phyloP scores from a whole-genome alignment of 92 coral and sea anemone genomes.

The Chrysogorgia sp. region DNA sequence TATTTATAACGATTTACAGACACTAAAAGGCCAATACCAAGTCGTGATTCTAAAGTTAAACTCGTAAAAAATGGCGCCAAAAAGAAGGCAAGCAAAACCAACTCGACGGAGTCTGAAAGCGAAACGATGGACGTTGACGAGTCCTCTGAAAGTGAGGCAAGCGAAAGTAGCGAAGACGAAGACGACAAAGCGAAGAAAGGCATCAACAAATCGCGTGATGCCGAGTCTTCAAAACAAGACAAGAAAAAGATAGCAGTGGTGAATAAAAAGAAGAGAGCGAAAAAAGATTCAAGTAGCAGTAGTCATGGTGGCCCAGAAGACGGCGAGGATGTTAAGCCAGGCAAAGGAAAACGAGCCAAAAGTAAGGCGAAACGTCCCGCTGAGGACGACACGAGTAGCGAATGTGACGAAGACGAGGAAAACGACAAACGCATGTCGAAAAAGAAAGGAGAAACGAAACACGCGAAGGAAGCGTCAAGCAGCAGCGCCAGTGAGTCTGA shows the following conservation, averaged over 20 bases:
- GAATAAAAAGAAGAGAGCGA: background rate
- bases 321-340: background rate
- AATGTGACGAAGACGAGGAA: background rate
- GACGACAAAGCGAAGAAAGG: background rate
- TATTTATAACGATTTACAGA: background rate
- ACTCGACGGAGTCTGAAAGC: background rate
- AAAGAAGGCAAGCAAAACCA: background rate
- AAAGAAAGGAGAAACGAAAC: background rate
- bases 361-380: background rate
- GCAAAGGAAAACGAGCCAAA: background rate
- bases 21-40: background rate
- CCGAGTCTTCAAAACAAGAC: background rate
- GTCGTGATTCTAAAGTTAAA: background rate
- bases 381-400: background rate
- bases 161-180: background rate
- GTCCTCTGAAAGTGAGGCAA: background rate
- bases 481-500: slow-evolving; percentile 32
- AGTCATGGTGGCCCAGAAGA: slow-evolving; percentile 20
- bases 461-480: background rate
- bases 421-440: background rate
- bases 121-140: background rate
- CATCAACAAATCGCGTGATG: too few relatives aligned
- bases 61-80: background rate
- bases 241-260: slow-evolving; percentile 9
- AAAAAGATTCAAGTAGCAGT: background rate